Evolutionary conservation across 2,888 invertebrate genomes (phyloP), one percentile per base, ranked within the genome.

Genomic region (Lamellibrachia columna): DNA sequence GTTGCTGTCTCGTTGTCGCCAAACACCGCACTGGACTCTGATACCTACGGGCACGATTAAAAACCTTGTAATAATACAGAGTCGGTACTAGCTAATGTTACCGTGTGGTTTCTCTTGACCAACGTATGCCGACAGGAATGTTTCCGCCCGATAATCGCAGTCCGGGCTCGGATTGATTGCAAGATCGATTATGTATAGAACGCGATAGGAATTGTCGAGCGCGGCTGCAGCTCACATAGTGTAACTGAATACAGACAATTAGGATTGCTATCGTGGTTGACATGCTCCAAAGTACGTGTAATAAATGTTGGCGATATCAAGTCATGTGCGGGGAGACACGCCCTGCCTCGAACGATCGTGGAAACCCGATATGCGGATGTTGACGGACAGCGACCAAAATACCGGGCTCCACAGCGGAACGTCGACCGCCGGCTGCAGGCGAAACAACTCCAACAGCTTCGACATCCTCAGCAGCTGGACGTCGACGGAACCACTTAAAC

Each of bases 201-300:
- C 60, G 60, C 15, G 60, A 15, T 4, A 60, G 11, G 60, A 11
- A 15, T 60, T 60, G 60, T 60, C 15, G 60, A 60, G 15, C 8
- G 22, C 60, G 9, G 60, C 22, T 60, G 60, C 60, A 60, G 60
- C 60, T 40, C 40, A 40, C 40, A 40, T 40, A 40, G 40, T 40
- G 60, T 60, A 60, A 60, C 60, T 60, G 60, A 60, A 60, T 60
- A 60, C 60, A 60, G 60, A 60, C 60, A 60, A 60, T 60, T 60
- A 60, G 15, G 60, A 60, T 60, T 60, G 60, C 60, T 60, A 60
- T 60, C 60, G 60, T 15, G 3, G 60, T 22, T 60, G 11, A 60
- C 60, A 11, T 60, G 22, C 60, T 11, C 60, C 60, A 11, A 60
- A 60, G 60, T 60, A 22, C 60, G 22, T 60, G 11, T 22, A 22